Percentiles rank a stretch among this genome's conserved stretches.
Conservation (phyloP, 2,888 invertebrate species). For the Tyria jacobaeae region DNA sequence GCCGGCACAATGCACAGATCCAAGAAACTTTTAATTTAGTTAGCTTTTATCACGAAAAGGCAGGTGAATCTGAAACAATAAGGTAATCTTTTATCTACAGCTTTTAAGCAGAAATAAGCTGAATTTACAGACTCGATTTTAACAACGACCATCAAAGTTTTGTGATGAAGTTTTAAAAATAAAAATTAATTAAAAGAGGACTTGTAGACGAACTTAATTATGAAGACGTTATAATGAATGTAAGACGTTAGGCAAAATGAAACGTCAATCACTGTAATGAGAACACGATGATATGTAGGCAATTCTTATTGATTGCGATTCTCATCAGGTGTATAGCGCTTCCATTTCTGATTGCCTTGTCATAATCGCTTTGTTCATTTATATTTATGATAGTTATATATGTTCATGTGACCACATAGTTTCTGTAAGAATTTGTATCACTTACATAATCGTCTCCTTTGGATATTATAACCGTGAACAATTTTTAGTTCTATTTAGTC, state of each 20-base stretch:
- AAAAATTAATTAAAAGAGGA: conserved; percentile 25
- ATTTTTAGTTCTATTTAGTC: too few relatives aligned
- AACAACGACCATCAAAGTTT: conserved; percentile 30
- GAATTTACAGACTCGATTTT: conserved; percentile 31
- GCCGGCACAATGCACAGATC: conserved; percentile 46
- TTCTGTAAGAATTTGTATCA: too few relatives aligned
- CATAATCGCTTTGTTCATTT: too few relatives aligned
- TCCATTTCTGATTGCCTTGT: too few relatives aligned
- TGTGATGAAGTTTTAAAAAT: conserved; percentile 34
- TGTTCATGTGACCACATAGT: too few relatives aligned
- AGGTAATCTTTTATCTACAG: conserved; percentile 35
- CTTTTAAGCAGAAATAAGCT: conserved; percentile 29
- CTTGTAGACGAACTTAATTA: conserved; percentile 18
- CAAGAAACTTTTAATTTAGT: conserved; percentile 49
- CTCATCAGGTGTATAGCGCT: too few relatives aligned
- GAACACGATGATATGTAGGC: too few relatives aligned
- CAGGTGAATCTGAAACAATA: conserved; percentile 56
- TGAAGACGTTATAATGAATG: conserved; percentile 14
- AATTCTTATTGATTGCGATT: too few relatives aligned
- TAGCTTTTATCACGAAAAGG: conserved; percentile 42
- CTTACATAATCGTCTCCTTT: too few relatives aligned
- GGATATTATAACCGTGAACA: too few relatives aligned
- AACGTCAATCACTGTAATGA: not conserved
- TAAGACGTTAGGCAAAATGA: not conserved
- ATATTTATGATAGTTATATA: too few relatives aligned